Base-by-base conservation (phyloP, 2,797 vertebrate genomes). In the Menidia menidia region DNA sequence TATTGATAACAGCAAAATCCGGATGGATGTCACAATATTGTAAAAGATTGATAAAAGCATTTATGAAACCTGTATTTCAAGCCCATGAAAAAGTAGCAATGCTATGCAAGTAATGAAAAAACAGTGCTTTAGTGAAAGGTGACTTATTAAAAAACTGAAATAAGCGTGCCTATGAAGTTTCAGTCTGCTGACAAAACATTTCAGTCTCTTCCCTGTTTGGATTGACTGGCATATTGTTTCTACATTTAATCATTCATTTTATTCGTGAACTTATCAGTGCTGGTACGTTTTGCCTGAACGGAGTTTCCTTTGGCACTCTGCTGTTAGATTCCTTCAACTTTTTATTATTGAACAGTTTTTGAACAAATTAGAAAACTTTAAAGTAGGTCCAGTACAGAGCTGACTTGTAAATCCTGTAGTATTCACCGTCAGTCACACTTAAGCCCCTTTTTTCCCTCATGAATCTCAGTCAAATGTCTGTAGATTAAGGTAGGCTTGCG, bases 381-480 rank as follows among this genome's bases (percentile, higher is more conserved):
- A 64, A 60, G 31, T 7, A 55, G 33, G 18, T 41, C 16, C 61
- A 16, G 48, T 14, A n/a, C 11, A 69, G 59, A 72, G 58, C 19
- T 41, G 30, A 67, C 58, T 32, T 66, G 42, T 30, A 75, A 69
- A 39, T 39, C 35, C 35, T 39, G 35, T 44, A 44, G 15, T 44
- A 44, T 19, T 41, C 42, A 41, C 45, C 66, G 75, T 74, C 59
- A 71, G 25, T 39, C 53, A 45, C 15, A 51, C 43, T 62, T 58
- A 8, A n/a, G 58, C 16, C 25, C 25, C 61, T 15, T 6, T 55
- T 56, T 43, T 6, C 4, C 4, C 25, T 48, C n/a, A 60, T 4
- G 32, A 31, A 55, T 64, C 12, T 52, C 14, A 43, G 14, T 58
- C 47, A 65, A 66, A 73, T 45, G 15, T 47, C 54, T 44, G 18